phyloP scores from a whole-genome alignment of 1,140 invertebrate genomes.

The Macrobrachium nipponense region DNA sequence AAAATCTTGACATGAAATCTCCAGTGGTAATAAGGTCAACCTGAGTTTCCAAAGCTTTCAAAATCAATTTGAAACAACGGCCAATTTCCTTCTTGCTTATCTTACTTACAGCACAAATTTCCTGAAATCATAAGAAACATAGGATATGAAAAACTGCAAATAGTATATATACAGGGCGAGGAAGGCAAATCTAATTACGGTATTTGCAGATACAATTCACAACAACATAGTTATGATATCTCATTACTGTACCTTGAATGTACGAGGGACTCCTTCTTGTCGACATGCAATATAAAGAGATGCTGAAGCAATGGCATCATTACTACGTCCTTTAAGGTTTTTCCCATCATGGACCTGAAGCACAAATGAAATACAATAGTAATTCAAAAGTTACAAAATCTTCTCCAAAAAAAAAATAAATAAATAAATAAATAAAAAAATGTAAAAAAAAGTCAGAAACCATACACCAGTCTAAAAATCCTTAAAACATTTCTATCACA shows the following conservation, averaged over 20 bases:
- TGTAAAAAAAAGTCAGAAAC: too few relatives aligned
- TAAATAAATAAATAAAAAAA: too few relatives aligned
- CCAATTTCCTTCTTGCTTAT: slow-evolving; percentile 99
- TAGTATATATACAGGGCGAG: not conserved
- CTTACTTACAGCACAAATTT: slow-evolving; percentile 98
- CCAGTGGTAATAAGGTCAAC: slow-evolving; percentile 98
- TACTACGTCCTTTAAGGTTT: slow-evolving; percentile 92
- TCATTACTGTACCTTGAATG: slow-evolving; percentile 82
- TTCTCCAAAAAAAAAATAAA: not conserved
- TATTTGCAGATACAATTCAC: not conserved
- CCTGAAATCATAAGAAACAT: slow-evolving; percentile 69
- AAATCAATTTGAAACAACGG: slow-evolving; percentile 93
- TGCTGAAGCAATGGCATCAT: slow-evolving; percentile 98
- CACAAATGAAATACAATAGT: slow-evolving; percentile 38
- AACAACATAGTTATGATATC: not conserved
- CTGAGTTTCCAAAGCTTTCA: slow-evolving; percentile 91
- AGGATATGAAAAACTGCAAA: not conserved
- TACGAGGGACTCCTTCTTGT: slow-evolving; percentile 97
- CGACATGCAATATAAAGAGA: slow-evolving; percentile 99
- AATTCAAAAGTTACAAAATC: not conserved
- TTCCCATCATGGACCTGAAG: slow-evolving; percentile 92
- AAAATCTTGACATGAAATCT: slow-evolving; percentile 97
- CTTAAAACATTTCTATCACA: too few relatives aligned
- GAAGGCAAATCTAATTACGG: too few relatives aligned
- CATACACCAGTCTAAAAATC: too few relatives aligned